These are phyloP conservation scores for Mimumesa dahlbomi DNA, from an alignment of 2,888 invertebrate species.

Conservation along the genomic window DNA sequence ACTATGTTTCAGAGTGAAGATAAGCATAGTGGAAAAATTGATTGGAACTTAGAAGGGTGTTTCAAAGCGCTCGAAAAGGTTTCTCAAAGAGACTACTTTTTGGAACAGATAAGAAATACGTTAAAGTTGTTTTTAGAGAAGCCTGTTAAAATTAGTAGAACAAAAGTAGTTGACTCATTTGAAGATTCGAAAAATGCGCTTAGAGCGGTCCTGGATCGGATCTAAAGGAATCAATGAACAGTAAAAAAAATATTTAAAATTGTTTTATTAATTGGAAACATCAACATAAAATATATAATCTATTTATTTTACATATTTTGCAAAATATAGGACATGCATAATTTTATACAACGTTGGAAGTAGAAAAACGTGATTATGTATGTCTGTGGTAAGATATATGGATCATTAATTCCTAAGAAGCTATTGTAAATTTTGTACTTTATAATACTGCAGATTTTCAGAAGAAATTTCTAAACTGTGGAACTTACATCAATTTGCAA, in stretches of 20 bases:
- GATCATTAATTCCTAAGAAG: slow-evolving; percentile 12
- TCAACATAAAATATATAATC: slow-evolving; percentile 35
- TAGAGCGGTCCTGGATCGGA: slow-evolving; percentile 66
- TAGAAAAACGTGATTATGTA: slow-evolving; percentile 9
- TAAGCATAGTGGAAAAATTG: slow-evolving; percentile 83
- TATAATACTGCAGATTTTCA: slow-evolving; percentile 16
- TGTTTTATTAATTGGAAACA: slow-evolving; percentile 24
- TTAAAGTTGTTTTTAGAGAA: slow-evolving; percentile 82
- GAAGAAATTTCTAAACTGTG: neutral
- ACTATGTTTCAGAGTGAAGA: slow-evolving; percentile 85
- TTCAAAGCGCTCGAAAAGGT: slow-evolving; percentile 82
- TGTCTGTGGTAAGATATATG: no score
- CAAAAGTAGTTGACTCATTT: slow-evolving; percentile 71
- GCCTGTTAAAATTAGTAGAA: slow-evolving; percentile 72
- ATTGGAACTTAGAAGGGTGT: slow-evolving; percentile 85
- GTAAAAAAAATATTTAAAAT: slow-evolving; percentile 8
- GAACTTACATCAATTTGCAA: slow-evolving; percentile 25
- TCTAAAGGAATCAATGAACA: slow-evolving; percentile 66
- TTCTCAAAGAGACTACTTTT: slow-evolving; percentile 82
- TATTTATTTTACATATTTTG: slow-evolving; percentile 54
- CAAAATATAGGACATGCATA: slow-evolving; percentile 24
- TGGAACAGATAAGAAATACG: slow-evolving; percentile 81
- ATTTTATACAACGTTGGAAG: slow-evolving; percentile 33
- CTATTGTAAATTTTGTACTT: slow-evolving; percentile 19
- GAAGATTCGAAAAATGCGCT: slow-evolving; percentile 74